These are phyloP conservation scores for Mycalesis mineus DNA, from an alignment of 2,888 invertebrate species.

Conservation along the genomic window DNA sequence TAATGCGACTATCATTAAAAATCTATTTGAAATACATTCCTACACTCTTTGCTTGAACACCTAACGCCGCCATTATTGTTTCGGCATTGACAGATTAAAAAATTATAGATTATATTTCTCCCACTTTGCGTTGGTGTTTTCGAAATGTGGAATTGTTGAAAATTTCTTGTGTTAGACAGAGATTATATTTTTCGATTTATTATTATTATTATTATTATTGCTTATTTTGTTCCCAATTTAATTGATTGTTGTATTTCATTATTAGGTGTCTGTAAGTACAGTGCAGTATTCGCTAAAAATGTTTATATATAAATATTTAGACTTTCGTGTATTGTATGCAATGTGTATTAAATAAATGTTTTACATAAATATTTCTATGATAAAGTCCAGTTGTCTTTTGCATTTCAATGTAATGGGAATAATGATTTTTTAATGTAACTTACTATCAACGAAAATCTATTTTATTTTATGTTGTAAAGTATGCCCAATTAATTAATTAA, in stretches of 20 bases:
- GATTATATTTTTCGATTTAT: slow-evolving; percentile 75
- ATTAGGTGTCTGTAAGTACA: slow-evolving; percentile 39
- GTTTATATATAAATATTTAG: slow-evolving; percentile 28
- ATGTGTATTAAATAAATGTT: slow-evolving; percentile 13
- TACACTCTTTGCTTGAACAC: slow-evolving; percentile 46
- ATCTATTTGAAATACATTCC: slow-evolving; percentile 56
- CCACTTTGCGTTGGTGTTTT: slow-evolving; percentile 35
- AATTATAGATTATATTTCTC: slow-evolving; percentile 4
- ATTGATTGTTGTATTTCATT: slow-evolving; percentile 56
- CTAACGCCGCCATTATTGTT: slow-evolving; percentile 33
- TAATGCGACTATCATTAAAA: slow-evolving; percentile 38
- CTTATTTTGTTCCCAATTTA: slow-evolving; percentile 47
- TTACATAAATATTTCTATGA: neutral
- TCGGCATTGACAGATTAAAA: slow-evolving; percentile 11
- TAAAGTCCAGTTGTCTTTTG: neutral
- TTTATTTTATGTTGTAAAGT: too few relatives aligned
- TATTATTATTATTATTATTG: slow-evolving; percentile 40
- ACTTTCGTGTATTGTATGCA: slow-evolving; percentile 23
- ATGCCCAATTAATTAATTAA: too few relatives aligned
- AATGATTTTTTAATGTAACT: too few relatives aligned
- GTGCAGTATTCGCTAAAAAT: slow-evolving; percentile 38
- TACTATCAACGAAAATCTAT: too few relatives aligned
- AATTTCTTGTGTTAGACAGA: slow-evolving; percentile 60
- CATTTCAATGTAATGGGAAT: neutral
- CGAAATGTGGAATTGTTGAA: slow-evolving; percentile 64